Conservation (phyloP, 2,113 vertebrate species). For the Podarcis muralis region DNA sequence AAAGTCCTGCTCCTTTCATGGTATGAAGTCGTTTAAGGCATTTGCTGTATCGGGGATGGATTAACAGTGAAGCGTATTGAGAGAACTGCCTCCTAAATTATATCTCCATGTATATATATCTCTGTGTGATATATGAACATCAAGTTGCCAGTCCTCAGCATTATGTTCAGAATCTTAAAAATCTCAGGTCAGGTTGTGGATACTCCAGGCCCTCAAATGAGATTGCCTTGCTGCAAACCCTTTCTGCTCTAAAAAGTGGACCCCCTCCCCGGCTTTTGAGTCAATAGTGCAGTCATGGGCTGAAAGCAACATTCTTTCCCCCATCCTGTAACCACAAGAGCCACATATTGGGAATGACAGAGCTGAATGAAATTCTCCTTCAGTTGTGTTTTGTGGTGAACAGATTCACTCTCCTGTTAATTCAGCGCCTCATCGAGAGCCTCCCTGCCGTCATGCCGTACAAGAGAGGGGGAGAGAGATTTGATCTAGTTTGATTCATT, state of each 20-base stretch:
- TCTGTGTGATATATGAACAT: no score
- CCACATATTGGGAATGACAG: not conserved
- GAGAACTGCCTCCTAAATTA: no score
- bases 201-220: no score
- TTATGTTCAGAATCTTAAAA: not conserved
- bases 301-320: no score
- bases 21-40: not conserved
- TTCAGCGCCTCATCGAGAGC: not conserved
- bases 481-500: slow-evolving; percentile 9
- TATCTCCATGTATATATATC: no score
- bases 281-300: no score
- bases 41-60: not conserved
- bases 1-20: not conserved
- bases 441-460: not conserved
- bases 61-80: no score
- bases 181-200: no score
- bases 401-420: not conserved
- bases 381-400: not conserved
- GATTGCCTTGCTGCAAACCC: no score
- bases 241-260: no score
- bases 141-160: not conserved
- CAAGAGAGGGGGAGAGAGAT: not conserved
- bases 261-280: no score
- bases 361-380: not conserved
- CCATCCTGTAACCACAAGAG: no score